Percentiles rank a stretch among this genome's conserved stretches.
phyloP scores from a whole-genome alignment of 2,888 invertebrate genomes.

The Anorthoa munda region DNA sequence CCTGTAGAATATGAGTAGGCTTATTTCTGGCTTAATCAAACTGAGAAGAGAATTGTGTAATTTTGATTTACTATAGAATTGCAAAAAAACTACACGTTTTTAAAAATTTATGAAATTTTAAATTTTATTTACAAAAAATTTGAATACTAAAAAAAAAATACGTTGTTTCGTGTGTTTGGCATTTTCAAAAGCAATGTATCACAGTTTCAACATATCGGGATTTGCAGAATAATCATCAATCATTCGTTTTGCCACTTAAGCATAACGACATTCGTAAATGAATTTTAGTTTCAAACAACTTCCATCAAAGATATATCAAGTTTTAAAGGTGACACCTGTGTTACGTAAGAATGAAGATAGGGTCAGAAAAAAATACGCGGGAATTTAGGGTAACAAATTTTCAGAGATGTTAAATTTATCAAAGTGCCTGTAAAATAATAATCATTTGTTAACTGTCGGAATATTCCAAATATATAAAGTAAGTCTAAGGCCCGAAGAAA shows the following conservation, averaged over 20 bases:
- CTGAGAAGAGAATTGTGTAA: background rate
- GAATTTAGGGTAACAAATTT: conserved; percentile 13
- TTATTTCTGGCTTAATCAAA: background rate
- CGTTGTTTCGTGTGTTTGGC: too few relatives aligned
- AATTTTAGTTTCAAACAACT: background rate
- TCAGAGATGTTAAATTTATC: background rate
- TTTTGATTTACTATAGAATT: too few relatives aligned
- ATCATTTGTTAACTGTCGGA: too few relatives aligned
- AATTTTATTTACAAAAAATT: too few relatives aligned
- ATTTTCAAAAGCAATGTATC: too few relatives aligned
- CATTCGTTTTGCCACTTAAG: background rate
- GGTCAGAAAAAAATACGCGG: conserved; percentile 29
- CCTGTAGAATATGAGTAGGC: background rate
- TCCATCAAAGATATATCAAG: background rate
- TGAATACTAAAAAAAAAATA: too few relatives aligned
- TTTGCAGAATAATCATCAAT: too few relatives aligned
- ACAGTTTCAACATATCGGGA: too few relatives aligned
- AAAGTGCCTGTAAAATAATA: background rate
- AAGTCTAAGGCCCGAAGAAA: too few relatives aligned
- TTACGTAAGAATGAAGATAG: conserved; percentile 31
- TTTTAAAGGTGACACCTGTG: background rate
- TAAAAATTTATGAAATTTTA: too few relatives aligned
- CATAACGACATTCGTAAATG: background rate
- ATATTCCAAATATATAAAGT: too few relatives aligned
- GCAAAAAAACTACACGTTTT: too few relatives aligned